Evolutionary conservation across 1,140 invertebrate genomes (phyloP).

Genomic region (Drosophila repleta): DNA sequence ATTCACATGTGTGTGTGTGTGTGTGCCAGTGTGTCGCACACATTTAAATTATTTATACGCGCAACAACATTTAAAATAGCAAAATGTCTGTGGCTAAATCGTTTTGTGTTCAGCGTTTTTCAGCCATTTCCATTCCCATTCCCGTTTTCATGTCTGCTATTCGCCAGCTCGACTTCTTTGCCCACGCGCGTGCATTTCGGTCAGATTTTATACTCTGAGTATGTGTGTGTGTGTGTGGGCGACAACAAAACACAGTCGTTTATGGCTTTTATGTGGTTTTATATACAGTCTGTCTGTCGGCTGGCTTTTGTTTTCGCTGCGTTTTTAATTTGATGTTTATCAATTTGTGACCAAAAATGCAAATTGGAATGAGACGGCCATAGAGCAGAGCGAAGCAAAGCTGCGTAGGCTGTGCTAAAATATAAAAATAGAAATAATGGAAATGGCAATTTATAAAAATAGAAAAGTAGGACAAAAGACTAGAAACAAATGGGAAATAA

Average conservation of each 20-base stretch:
- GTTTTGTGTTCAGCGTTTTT: conserved; percentile 44
- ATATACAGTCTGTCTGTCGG: conserved; percentile 51
- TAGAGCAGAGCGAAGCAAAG: conserved; percentile 2
- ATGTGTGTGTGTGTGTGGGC: conserved; percentile 22
- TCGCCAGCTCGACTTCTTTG: conserved; percentile 11
- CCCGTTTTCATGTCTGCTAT: too few species aligned
- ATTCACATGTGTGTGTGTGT: conserved; percentile 4
- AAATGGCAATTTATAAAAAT: too few species aligned
- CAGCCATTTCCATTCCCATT: background rate
- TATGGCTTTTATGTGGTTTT: conserved; percentile 75
- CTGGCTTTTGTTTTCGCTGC: conserved; percentile 37
- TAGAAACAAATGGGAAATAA: too few species aligned
- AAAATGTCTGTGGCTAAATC: conserved; percentile 80
- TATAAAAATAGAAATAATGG: too few species aligned
- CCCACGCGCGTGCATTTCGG: conserved; percentile 26
- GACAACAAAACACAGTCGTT: conserved; percentile 63
- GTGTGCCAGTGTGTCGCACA: conserved; percentile 4
- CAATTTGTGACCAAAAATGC: conserved; percentile 36
- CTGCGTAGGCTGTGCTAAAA: background rate
- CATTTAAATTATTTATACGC: conserved; percentile 70
- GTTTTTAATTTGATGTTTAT: conserved; percentile 79
- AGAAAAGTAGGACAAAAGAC: too few species aligned
- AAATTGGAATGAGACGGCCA: background rate
- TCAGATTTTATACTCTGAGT: conserved; percentile 38
- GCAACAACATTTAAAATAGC: conserved; percentile 69